Conservation (phyloP, 2,797 vertebrate genomes). For the Chaetodon trifasciatus region DNA sequence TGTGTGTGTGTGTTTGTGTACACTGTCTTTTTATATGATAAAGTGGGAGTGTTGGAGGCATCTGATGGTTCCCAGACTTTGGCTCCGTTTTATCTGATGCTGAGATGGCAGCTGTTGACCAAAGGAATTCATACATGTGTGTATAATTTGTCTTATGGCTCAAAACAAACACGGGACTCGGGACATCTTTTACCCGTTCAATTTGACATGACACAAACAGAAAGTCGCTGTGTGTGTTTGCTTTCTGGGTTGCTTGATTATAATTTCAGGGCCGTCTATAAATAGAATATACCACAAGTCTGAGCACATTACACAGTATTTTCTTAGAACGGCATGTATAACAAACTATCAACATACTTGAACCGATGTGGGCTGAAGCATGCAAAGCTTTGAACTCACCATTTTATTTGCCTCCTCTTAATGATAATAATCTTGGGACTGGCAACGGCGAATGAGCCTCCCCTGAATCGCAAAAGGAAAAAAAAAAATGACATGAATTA, state of each 20-base stretch:
- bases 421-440: constrained; percentile 69
- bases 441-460: constrained; percentile 68
- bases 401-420: constrained; percentile 68
- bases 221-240: constrained; percentile 48
- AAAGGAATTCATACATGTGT: constrained; percentile 84
- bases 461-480: constrained; percentile 74
- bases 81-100: constrained; percentile 83
- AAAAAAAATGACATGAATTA: constrained; percentile 80
- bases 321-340: constrained; percentile 6
- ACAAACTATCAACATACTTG: constrained; percentile 27
- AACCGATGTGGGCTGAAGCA: constrained; percentile 38
- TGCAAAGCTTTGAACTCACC: constrained; percentile 63
- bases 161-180: constrained; percentile 78
- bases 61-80: constrained; percentile 83
- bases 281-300: constrained; percentile 36
- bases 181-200: constrained; percentile 68
- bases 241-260: constrained; percentile 49
- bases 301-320: constrained; percentile 28
- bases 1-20: constrained; percentile 27
- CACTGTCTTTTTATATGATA: constrained; percentile 59
- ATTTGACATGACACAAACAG: constrained; percentile 69
- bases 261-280: constrained; percentile 38
- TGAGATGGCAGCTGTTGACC: constrained; percentile 84
- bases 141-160: constrained; percentile 84
- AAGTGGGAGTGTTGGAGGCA: constrained; percentile 74